phyloP scores from a whole-genome alignment of 1,140 invertebrate species.

The Macrotrachela quadricornifera region DNA sequence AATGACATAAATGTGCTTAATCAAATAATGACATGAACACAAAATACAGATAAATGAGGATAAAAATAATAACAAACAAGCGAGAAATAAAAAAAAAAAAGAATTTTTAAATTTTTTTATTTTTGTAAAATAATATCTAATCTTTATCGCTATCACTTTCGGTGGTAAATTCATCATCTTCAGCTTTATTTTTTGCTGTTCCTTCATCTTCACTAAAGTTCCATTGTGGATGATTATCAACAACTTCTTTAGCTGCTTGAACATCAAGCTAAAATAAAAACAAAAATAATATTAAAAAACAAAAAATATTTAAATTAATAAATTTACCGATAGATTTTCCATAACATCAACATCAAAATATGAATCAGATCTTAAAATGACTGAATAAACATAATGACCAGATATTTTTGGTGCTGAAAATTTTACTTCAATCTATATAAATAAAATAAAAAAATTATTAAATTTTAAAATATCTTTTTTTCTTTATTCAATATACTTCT shows the following conservation, averaged over 20 bases:
- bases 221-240: constrained; percentile 46
- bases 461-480: too few species aligned
- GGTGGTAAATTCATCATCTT: constrained; percentile 3
- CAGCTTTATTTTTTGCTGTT: background rate
- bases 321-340: background rate
- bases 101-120: constrained; percentile 30
- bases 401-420: constrained; percentile 84
- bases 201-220: constrained; percentile 8
- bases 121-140: constrained; percentile 51
- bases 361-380: constrained; percentile 78
- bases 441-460: too few species aligned
- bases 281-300: too few species aligned
- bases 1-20: too few species aligned
- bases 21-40: too few species aligned
- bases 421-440: constrained; percentile 62
- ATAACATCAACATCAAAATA: constrained; percentile 41
- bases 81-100: too few species aligned
- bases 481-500: too few species aligned
- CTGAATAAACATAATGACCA: constrained; percentile 73
- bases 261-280: too few species aligned
- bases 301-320: background rate
- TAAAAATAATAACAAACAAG: too few species aligned
- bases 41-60: too few species aligned
- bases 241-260: constrained; percentile 93
- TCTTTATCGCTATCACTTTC: constrained; percentile 22